Base-by-base conservation (phyloP, 1,140 invertebrate species). In the Lysiphlebus fabarum region DNA sequence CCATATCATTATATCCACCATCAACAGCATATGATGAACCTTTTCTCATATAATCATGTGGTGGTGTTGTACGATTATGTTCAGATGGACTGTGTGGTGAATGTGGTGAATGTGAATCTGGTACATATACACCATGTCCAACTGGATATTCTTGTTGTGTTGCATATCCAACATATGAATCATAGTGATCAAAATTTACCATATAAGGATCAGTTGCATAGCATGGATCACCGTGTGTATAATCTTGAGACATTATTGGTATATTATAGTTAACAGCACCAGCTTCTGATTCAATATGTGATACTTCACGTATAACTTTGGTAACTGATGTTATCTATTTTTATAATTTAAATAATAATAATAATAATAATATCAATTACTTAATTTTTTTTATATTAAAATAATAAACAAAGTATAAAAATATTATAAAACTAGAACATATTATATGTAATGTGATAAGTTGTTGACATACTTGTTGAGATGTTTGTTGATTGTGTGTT, bases 1-100 rank as follows among this genome's bases (percentile, higher is more conserved):
- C 85, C 68, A 87, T 76, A 70, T 87, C 85, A 71, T 86, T 85
- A 76, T 87, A 87, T 47, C 85, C 85, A 44, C 83, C 72, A 58
- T 83, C 81, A 33, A 83, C 81, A 26, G 17, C 17, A 62, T 82
- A 83, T 10, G 81, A 72, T 37, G 76, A 76, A 62, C 80, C 82
- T 76, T 84, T 84, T 67, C 82, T 75, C 63, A 83, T 67, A 67
- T 84, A 84, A 77, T 76, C 77, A 61, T 78, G 76, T 63, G 76
- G 70, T 41, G 76, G 77, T 62, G 76, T 78, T 61, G 77, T 75
- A 63, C 75, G 76, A 71, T 76, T 79, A 64, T 78, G 77, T 57
- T 78, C 77, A 36, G 77, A 79, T 40, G 76, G 77, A 67, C 73
- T 78, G 49, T 79, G 77, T 50, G 77, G 77, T 62, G 76, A 78